Evolutionary conservation across 2,888 invertebrate genomes (phyloP).

Genomic region (Phengaris alcon): DNA sequence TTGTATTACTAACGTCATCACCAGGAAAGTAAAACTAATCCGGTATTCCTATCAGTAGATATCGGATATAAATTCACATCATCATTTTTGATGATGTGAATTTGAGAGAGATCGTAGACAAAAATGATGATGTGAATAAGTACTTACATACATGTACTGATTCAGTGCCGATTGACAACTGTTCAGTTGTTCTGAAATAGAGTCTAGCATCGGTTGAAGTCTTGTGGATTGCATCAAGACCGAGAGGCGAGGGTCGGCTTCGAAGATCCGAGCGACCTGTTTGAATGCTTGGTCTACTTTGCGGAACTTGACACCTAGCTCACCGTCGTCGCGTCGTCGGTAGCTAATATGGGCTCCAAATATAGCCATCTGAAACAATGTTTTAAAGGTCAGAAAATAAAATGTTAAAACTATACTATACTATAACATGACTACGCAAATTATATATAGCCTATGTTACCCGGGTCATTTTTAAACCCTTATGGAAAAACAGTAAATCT

Average conservation of each 20-base stretch:
- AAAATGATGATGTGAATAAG: no score
- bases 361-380: conserved; percentile 91
- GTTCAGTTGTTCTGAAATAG: conserved; percentile 91
- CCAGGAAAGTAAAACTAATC: no score
- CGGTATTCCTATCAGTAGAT: no score
- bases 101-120: no score
- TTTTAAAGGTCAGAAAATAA: not conserved
- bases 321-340: conserved; percentile 87
- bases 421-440: no score
- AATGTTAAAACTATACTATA: not conserved
- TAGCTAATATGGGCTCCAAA: conserved; percentile 96
- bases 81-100: not conserved
- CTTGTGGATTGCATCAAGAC: conserved; percentile 80
- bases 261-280: conserved; percentile 88
- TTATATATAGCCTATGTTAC: no score
- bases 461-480: no score
- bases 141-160: conserved; percentile 91
- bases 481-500: no score
- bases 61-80: no score
- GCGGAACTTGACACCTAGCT: conserved; percentile 86
- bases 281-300: conserved; percentile 93
- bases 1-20: no score
- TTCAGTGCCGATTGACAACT: conserved; percentile 96
- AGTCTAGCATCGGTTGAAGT: conserved; percentile 85
- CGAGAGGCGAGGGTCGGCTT: conserved; percentile 88